Conservation (phyloP, 35 echinoderm and acorn worm species). For the Apostichopus californicus region DNA sequence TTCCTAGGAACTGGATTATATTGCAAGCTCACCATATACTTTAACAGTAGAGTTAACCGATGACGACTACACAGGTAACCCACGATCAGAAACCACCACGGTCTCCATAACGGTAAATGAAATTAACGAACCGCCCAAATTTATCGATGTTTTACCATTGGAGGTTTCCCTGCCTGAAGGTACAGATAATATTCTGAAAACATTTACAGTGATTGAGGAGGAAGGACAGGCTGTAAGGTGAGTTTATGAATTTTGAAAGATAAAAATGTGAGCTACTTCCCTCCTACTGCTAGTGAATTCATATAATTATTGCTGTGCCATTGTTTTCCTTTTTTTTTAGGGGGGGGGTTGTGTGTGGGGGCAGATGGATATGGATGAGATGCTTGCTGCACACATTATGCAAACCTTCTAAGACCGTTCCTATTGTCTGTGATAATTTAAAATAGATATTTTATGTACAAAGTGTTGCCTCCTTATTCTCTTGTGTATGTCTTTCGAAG, state of each 20-base stretch:
- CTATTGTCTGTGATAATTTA: too few species aligned
- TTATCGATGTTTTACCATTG: not conserved
- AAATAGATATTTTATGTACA: too few species aligned
- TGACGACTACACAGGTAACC: not conserved
- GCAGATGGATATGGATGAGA: too few species aligned
- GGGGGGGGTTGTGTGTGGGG: too few species aligned
- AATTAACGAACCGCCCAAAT: constrained; percentile 8
- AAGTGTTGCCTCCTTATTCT: too few species aligned
- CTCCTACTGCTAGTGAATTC: too few species aligned
- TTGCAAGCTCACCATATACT: not conserved
- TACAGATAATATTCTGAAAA: not conserved
- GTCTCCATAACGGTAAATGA: not conserved
- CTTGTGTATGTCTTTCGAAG: too few species aligned
- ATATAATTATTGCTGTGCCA: too few species aligned
- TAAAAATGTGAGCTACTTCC: too few species aligned
- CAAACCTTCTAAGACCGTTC: too few species aligned
- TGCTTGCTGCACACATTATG: too few species aligned
- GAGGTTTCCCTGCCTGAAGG: not conserved
- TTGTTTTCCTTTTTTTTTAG: too few species aligned
- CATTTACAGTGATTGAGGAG: not conserved
- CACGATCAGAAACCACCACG: not conserved
- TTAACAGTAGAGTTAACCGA: not conserved
- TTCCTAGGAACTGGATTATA: not conserved
- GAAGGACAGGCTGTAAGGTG: not conserved
- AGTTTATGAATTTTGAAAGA: not conserved